Base-by-base conservation (phyloP, 2,113 vertebrate genomes). In the Entomyzon cyanotis region DNA sequence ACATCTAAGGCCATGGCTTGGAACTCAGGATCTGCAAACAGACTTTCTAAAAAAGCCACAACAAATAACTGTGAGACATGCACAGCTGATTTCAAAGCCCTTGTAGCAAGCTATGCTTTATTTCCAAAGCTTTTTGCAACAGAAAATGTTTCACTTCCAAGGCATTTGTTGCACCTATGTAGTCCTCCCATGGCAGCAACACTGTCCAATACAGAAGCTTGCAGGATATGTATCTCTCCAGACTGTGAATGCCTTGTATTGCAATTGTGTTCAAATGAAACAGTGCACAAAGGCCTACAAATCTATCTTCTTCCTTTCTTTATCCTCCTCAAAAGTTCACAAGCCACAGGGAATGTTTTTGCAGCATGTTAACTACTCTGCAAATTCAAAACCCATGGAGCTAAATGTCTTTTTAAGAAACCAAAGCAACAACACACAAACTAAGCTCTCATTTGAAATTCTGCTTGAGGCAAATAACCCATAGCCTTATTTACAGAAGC, bases 131-230 rank as follows among this genome's bases (percentile, higher is more conserved):
- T 75, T 50, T 63, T 21, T 27, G 8, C 31, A 69, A 16, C 20
- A 87, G 14, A 12, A 84, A 73, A n/a, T 35, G 11, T 31, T 77
- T 69, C 31, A 22, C 30, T 90, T 65, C 35, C 33, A 67, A 49
- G 13, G 52, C 58, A 35, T 10, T 58, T 80, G 14, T n/a, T 84
- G 22, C 15, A 83, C 27, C 33, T 59, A 13, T 12, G 24, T 16
- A 37, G 28, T 12, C 31, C 50, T 41, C 27, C 46, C 20, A 8
- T 1, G 1, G 10, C 50, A 58, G 9, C 1, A 55, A 2, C 22
- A 6, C 6, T 70, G n/a, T 19, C 42, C 20, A 31, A 3, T 23
- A 11, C 10, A 65, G 33, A 42, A 20, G 12, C 41, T 87, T 27
- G 30, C 10, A 63, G 37, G 18, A 49, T 8, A 25, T 3, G 0